These are phyloP conservation scores for Heliconius melpomene DNA, from an alignment of 1,140 invertebrate species.

Conservation along the genomic window DNA sequence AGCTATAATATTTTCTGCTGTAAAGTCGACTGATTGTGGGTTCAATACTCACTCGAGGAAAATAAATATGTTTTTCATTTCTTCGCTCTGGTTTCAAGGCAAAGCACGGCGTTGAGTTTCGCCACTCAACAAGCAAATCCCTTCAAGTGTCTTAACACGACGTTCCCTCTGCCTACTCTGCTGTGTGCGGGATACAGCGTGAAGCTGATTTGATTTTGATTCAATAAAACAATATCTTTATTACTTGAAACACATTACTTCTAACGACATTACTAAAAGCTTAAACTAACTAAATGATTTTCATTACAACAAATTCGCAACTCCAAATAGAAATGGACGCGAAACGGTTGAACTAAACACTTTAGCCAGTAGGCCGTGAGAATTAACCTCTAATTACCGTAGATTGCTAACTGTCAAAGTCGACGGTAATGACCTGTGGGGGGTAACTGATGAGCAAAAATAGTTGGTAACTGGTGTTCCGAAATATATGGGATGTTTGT, in stretches of 20 bases:
- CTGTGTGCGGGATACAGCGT: too few relatives aligned
- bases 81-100: too few relatives aligned
- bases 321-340: constrained; percentile 12
- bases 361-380: constrained; percentile 26
- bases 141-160: too few relatives aligned
- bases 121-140: too few relatives aligned
- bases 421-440: constrained; percentile 16
- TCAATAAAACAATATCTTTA: too few relatives aligned
- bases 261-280: neutral
- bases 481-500: neutral
- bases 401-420: constrained; percentile 16
- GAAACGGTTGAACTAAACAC: constrained; percentile 18
- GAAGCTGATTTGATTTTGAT: too few relatives aligned
- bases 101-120: too few relatives aligned
- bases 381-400: constrained; percentile 29
- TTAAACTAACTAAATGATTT: neutral
- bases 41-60: too few relatives aligned
- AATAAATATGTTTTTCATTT: too few relatives aligned
- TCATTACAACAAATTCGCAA: neutral
- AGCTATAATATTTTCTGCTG: too few relatives aligned
- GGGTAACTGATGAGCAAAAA: constrained; percentile 27
- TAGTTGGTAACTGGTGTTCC: constrained; percentile 5
- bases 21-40: too few relatives aligned
- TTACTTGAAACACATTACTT: neutral
- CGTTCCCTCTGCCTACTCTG: too few relatives aligned